Evolutionary conservation across 2,797 vertebrate genomes (phyloP).

Genomic region (Potorous gilbertii): DNA sequence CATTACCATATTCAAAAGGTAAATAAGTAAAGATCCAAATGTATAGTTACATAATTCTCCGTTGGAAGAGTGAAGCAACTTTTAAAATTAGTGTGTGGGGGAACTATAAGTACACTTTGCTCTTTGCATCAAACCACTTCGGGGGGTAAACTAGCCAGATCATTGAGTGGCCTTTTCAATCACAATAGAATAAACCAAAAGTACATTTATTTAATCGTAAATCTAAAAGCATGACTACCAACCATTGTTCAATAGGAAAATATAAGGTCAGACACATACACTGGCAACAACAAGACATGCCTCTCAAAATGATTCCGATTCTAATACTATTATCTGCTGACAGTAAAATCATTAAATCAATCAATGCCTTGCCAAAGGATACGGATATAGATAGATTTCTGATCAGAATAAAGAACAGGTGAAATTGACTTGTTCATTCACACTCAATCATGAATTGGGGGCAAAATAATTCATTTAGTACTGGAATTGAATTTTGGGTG

Average conservation of each 20-base stretch:
- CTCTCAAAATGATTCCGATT: background rate
- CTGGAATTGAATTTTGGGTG: background rate
- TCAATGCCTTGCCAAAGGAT: conserved; percentile 25
- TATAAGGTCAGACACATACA: background rate
- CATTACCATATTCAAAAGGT: background rate
- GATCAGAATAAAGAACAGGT: background rate
- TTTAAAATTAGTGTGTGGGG: background rate
- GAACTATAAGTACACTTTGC: background rate
- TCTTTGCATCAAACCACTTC: background rate
- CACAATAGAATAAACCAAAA: background rate
- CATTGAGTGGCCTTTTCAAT: background rate
- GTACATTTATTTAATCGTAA: conserved; percentile 22
- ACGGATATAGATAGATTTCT: conserved; percentile 5
- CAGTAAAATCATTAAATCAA: conserved; percentile 27
- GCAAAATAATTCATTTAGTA: background rate
- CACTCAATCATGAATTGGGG: background rate
- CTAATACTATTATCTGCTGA: conserved; percentile 16
- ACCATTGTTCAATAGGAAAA: conserved; percentile 27
- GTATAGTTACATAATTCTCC: background rate
- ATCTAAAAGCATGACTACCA: conserved; percentile 47
- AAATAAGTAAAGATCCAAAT: background rate
- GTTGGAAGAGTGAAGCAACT: background rate
- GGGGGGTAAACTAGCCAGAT: background rate
- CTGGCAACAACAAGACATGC: conserved; percentile 12
- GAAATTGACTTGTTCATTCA: background rate